Conservation (phyloP, 1,140 invertebrate species). For the Neocloeon triangulifer region DNA sequence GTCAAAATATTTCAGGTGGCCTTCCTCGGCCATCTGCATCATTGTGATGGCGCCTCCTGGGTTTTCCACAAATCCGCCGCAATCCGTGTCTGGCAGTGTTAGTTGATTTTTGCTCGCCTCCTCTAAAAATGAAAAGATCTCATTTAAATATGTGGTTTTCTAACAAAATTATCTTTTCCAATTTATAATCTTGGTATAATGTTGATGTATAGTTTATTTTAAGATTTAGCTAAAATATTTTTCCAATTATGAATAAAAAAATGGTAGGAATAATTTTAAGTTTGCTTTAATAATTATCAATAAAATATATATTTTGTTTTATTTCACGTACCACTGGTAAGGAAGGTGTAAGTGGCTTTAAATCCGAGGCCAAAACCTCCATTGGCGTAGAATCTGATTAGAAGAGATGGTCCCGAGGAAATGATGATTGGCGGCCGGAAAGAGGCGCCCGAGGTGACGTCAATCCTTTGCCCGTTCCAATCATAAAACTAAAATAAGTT, state of each 20-base stretch:
- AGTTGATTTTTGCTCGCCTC: too few relatives aligned
- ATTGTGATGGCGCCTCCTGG: slow-evolving; percentile 51
- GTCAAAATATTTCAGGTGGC: slow-evolving; percentile 31
- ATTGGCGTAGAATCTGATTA: slow-evolving; percentile 46
- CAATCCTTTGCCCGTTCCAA: slow-evolving; percentile 37
- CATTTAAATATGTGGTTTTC: too few relatives aligned
- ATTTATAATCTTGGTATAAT: too few relatives aligned
- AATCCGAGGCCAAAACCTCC: slow-evolving; percentile 42
- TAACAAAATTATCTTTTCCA: too few relatives aligned
- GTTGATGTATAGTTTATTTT: background rate
- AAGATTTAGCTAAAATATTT: too few relatives aligned
- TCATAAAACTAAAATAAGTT: slow-evolving; percentile 40
- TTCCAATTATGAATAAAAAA: too few relatives aligned
- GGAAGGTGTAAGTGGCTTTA: slow-evolving; percentile 39
- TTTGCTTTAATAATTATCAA: too few relatives aligned
- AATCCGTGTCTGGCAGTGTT: too few relatives aligned
- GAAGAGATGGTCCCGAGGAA: slow-evolving; percentile 33
- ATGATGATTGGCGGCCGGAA: slow-evolving; percentile 45
- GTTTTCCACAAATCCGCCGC: slow-evolving; percentile 47
- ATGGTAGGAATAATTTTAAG: too few relatives aligned
- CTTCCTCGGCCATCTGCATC: slow-evolving; percentile 46
- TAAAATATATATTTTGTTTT: background rate
- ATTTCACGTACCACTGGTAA: slow-evolving; percentile 11
- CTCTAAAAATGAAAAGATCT: too few relatives aligned
- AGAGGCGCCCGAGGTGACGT: slow-evolving; percentile 35